A percentile compares a stretch with the other conserved stretches of the same genome.
phyloP scores from a whole-genome alignment of 2,113 vertebrate genomes.

The Colistium nudipinnis region DNA sequence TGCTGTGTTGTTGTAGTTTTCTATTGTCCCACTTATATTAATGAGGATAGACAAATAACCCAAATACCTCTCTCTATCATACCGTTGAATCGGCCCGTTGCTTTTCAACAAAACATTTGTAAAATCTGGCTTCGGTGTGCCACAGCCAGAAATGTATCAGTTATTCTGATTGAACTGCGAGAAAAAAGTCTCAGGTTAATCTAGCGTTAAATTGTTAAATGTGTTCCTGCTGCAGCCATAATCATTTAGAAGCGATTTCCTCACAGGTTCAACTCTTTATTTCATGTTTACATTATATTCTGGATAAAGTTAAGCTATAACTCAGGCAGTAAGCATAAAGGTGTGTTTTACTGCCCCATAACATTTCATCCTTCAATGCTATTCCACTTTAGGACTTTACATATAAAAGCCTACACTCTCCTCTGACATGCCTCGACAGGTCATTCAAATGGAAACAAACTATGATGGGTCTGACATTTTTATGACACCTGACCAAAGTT shows the following conservation, averaged over 20 bases:
- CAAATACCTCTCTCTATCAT: no score
- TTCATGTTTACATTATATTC: neutral
- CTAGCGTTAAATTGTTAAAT: slow-evolving; percentile 11
- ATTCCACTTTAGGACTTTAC: neutral
- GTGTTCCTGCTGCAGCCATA: neutral
- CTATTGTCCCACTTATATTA: no score
- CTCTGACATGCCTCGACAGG: slow-evolving; percentile 8
- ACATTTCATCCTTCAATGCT: neutral
- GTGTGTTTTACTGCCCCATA: neutral
- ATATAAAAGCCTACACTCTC: neutral
- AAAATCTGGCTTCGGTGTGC: neutral
- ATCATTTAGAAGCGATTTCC: neutral
- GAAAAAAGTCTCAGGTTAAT: neutral
- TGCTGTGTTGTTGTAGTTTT: no score
- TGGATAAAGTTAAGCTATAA: neutral
- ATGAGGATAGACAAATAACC: no score
- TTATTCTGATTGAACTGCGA: neutral
- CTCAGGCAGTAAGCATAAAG: neutral
- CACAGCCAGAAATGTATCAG: no score
- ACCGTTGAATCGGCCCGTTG: no score
- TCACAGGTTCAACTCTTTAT: neutral
- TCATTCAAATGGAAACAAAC: slow-evolving; percentile 13
- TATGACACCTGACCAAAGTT: neutral
- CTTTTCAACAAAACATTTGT: neutral
- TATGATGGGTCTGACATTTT: slow-evolving; percentile 5